Evolutionary conservation across 2,113 vertebrate genomes (phyloP).

Genomic region (Cyanistes caeruleus): DNA sequence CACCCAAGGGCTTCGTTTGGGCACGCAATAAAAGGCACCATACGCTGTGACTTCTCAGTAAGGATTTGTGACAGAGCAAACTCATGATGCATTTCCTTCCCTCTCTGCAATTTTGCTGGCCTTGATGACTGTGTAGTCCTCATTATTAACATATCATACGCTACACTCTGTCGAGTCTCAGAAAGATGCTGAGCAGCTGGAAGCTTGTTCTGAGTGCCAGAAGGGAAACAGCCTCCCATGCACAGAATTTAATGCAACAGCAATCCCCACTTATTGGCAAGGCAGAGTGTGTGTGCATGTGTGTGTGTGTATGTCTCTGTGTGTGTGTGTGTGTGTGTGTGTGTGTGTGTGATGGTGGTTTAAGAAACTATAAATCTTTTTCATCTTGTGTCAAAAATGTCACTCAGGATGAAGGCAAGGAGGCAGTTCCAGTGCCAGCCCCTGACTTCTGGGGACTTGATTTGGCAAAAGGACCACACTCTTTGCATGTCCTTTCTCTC

Average conservation of each 20-base stretch:
- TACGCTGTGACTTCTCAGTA: neutral
- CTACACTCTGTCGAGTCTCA: constrained; percentile 51
- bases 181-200: constrained; percentile 69
- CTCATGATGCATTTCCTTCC: constrained; percentile 34
- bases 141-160: constrained; percentile 68
- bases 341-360: neutral
- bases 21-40: neutral
- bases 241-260: constrained; percentile 56
- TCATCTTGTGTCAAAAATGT: constrained; percentile 64
- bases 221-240: constrained; percentile 61
- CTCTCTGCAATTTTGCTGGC: constrained; percentile 29
- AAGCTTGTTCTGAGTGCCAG: constrained; percentile 45
- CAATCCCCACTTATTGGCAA: constrained; percentile 27
- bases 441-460: constrained; percentile 47
- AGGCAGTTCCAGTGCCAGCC: neutral
- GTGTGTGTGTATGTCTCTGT: neutral
- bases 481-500: constrained; percentile 71
- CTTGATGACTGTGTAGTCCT: constrained; percentile 24
- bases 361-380: constrained; percentile 54
- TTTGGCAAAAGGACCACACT: constrained; percentile 69
- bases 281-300: neutral
- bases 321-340: neutral
- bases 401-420: constrained; percentile 24
- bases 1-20: neutral
- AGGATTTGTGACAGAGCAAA: constrained; percentile 45